Base-by-base conservation (phyloP, 1,140 invertebrate species). In the Scaptomyza graminum region DNA sequence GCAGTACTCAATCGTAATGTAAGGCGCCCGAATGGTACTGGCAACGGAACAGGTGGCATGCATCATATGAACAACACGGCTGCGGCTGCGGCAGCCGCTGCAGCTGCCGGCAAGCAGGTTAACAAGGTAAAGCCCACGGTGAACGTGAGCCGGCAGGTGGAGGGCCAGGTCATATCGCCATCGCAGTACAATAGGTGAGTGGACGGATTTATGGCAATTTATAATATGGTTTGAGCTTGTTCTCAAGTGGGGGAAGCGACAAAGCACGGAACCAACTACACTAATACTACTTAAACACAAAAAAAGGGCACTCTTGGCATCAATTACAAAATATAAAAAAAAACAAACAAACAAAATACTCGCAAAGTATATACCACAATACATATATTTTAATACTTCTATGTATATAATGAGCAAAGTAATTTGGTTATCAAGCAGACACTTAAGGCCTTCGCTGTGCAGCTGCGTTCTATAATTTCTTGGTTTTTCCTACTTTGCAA, bases 91-190 rank as follows among this genome's bases (percentile, higher is more conserved):
- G 83, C 94, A 4, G 78, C 83, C n/a, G 75, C 83, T 16, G 84
- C 94, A 9, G 76, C 94, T n/a, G 94, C 93, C 60, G 94, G 93
- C 64, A 95, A 96, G 91, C 96, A 96, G 92, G 95, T 97, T 82
- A 96, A 96, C 93, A 97, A 97, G 92, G 96, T 96, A 79, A 96
- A 96, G 92, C 96, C 96, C 34, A 96, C 95, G 83, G 95, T 96
- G 52, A 96, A 96, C 88, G 79, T 87, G 41, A 85, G 83, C 61
- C 66, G 82, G 11, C 83, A 88, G 93, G 96, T 93, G 93, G 93
- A 96, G 75, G 95, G 91, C 68, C 87, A 92, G 54, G 80, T 91
- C 41, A 92, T 92, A 67, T 93, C 93, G 55, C 93, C 93, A 31
- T 91, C 91, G 22, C 90, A 90, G 54, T 92, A 92, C 68, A 92